A percentile compares a stretch with the other conserved stretches of the same genome.
Conservation (phyloP, 1,140 invertebrate species). For the Trypoxylus dichotomus region DNA sequence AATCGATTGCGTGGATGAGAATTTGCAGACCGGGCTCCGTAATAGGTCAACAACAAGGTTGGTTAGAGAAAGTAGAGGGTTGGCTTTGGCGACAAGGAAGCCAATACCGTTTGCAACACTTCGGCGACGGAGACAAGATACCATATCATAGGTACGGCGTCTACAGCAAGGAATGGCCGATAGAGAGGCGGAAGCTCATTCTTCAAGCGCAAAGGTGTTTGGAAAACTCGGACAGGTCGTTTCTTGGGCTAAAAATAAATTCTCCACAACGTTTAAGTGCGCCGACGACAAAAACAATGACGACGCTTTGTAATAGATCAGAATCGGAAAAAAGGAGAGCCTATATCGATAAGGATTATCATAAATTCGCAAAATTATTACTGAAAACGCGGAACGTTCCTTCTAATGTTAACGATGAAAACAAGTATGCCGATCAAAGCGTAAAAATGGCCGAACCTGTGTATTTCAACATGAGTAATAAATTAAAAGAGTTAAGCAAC, state of each 20-base stretch:
- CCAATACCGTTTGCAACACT: conserved; percentile 52
- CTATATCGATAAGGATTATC: not conserved
- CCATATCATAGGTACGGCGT: conserved; percentile 55
- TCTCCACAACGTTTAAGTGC: not conserved
- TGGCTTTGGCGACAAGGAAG: conserved; percentile 56
- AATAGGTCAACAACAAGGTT: conserved; percentile 80
- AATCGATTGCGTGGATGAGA: conserved; percentile 82
- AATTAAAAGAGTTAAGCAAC: conserved; percentile 8
- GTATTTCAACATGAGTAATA: not conserved
- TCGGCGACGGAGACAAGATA: conserved; percentile 51
- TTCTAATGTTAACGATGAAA: conserved; percentile 1
- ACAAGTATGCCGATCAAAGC: not conserved
- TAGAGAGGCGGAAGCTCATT: conserved; percentile 36
- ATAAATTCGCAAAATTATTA: conserved; percentile 9
- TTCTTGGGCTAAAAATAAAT: conserved; percentile 30
- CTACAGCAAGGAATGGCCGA: conserved; percentile 51
- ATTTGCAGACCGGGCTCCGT: conserved; percentile 83
- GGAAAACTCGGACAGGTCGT: conserved; percentile 30
- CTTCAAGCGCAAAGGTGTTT: not conserved
- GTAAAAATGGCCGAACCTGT: not conserved
- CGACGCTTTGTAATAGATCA: conserved; percentile 10
- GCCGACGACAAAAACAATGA: not conserved
- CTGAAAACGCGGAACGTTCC: not conserved
- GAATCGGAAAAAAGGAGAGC: conserved; percentile 21
- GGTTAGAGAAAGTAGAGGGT: conserved; percentile 65